Conservation (phyloP, 2,888 invertebrate species). For the Pharmacophagus antenor region DNA sequence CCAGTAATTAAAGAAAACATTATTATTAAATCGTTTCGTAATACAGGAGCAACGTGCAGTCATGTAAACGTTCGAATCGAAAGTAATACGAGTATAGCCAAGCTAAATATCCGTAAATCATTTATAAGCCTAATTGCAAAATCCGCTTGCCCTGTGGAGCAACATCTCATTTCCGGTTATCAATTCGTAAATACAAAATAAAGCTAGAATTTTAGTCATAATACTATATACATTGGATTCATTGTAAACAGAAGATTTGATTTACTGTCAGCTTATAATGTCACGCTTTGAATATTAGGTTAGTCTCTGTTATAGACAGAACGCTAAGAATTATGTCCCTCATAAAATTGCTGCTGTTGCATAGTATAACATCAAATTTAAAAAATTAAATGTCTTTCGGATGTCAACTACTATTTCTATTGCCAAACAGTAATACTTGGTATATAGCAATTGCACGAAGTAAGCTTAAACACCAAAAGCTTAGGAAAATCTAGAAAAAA, state of each 20-base stretch:
- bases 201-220: not conserved
- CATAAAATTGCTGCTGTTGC: not conserved
- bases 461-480: no score
- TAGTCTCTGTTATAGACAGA: not conserved
- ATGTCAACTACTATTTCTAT: no score
- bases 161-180: slow-evolving; percentile 20
- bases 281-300: no score
- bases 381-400: not conserved
- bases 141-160: slow-evolving; percentile 18
- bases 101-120: slow-evolving; percentile 16
- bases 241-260: not conserved
- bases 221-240: not conserved
- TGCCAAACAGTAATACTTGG: no score
- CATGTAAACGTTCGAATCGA: not conserved
- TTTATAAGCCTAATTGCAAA: slow-evolving; percentile 23
- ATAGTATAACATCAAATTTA: not conserved
- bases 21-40: not conserved
- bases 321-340: not conserved
- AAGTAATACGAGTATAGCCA: not conserved
- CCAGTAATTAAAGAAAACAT: not conserved
- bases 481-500: no score
- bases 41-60: not conserved
- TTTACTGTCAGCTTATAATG: not conserved
- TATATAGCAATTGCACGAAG: no score
- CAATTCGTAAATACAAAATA: not conserved